A percentile compares a stretch with the other conserved stretches of the same genome.
Evolutionary conservation across 2,797 vertebrate genomes (phyloP).

Genomic region (Vireo griseus): DNA sequence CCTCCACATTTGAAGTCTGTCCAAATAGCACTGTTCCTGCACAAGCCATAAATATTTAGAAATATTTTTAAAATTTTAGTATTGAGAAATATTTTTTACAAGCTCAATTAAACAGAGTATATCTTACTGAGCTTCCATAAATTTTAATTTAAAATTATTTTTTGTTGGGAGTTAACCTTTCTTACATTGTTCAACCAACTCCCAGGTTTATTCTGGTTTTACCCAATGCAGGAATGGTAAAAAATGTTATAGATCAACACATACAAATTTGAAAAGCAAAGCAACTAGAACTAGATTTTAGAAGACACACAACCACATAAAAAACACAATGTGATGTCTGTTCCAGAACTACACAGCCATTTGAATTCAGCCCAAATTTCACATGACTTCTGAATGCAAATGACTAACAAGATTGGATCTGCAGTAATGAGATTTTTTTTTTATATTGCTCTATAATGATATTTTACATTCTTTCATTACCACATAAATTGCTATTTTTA

Average conservation of each 20-base stretch:
- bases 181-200: not conserved
- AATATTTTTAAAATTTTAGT: not conserved
- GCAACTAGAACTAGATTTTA: not conserved
- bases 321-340: not conserved
- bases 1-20: slow-evolving; percentile 2
- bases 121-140: not conserved
- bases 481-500: slow-evolving; percentile 16
- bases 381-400: not conserved
- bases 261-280: not conserved
- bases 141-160: not conserved
- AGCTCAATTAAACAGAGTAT: not conserved
- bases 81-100: not conserved
- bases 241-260: not conserved
- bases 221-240: not conserved
- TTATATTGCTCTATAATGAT: not conserved
- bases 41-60: slow-evolving; percentile 17
- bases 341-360: not conserved
- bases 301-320: not conserved
- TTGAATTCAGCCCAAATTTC: not conserved
- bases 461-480: slow-evolving; percentile 22
- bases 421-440: not conserved
- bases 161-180: not conserved
- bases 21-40: not conserved
- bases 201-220: not conserved
- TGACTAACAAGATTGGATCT: not conserved